A percentile compares a stretch with the other conserved stretches of the same genome.
These are phyloP conservation scores for Pseudoatta argentina DNA, from an alignment of 1,140 invertebrate genomes.

Conservation along the genomic window DNA sequence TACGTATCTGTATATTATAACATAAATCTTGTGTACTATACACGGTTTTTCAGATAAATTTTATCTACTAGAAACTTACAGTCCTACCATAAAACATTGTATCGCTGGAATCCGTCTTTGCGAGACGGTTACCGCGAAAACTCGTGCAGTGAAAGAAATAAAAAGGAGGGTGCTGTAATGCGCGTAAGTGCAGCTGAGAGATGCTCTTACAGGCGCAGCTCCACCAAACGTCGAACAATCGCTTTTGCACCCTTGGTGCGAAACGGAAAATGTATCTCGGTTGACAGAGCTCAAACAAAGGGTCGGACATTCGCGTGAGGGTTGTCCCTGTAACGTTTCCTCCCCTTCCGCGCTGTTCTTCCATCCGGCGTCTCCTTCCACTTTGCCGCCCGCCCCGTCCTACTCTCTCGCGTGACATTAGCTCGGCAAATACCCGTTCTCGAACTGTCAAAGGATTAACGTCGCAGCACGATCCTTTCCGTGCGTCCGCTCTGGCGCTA, in stretches of 20 bases:
- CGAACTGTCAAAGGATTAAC: conserved; percentile 77
- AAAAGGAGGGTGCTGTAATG: conserved; percentile 58
- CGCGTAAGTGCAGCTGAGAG: conserved; percentile 70
- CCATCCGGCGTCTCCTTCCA: conserved; percentile 26
- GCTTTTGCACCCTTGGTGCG: conserved; percentile 81
- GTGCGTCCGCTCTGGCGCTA: conserved; percentile 36
- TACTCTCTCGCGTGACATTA: conserved; percentile 74
- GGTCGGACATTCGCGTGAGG: conserved; percentile 78
- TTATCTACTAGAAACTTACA: not conserved
- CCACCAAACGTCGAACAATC: conserved; percentile 77
- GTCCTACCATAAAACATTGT: not conserved
- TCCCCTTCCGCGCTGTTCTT: conserved; percentile 46
- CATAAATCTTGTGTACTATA: not conserved
- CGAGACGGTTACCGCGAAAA: conserved; percentile 2
- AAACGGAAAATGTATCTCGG: conserved; percentile 84
- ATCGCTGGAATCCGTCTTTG: conserved; percentile 57
- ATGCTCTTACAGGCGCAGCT: conserved; percentile 72
- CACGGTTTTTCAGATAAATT: not conserved
- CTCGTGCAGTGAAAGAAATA: conserved; percentile 42
- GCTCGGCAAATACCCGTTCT: conserved; percentile 77
- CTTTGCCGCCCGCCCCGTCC: not conserved
- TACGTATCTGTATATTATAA: no score
- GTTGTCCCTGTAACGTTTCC: conserved; percentile 70
- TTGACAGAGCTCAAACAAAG: conserved; percentile 84
- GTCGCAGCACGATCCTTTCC: conserved; percentile 58